Evolutionary conservation across 2,113 vertebrate species (phyloP).

Genomic region (Gallinago jamesoni): DNA sequence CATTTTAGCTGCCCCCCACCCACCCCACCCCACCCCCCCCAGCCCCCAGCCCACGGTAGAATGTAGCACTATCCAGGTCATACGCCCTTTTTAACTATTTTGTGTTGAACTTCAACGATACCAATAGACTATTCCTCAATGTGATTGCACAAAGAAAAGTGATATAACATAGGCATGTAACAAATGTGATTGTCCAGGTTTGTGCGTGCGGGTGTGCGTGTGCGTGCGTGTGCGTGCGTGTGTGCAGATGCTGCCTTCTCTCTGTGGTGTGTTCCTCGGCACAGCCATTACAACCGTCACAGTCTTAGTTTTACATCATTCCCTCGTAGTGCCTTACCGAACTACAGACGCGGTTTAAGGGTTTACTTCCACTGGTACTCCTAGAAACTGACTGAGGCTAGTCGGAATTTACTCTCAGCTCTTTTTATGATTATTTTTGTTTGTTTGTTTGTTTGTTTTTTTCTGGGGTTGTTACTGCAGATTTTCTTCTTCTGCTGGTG

Average conservation of each 20-base stretch:
- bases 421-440: background rate
- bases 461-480: background rate
- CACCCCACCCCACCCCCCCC: background rate
- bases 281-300: slow-evolving; percentile 76
- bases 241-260: slow-evolving; percentile 79
- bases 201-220: background rate
- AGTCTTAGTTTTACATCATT: slow-evolving; percentile 87
- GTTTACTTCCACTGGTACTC: slow-evolving; percentile 85
- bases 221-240: slow-evolving; percentile 34
- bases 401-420: slow-evolving; percentile 68
- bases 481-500: slow-evolving; percentile 45
- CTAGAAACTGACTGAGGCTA: slow-evolving; percentile 79
- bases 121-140: slow-evolving; percentile 89
- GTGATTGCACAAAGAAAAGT: slow-evolving; percentile 91
- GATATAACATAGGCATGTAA: slow-evolving; percentile 90
- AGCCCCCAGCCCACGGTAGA: slow-evolving; percentile 73
- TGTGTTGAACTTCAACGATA: slow-evolving; percentile 81
- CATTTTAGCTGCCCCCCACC: slow-evolving; percentile 76
- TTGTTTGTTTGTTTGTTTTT: background rate
- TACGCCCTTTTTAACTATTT: slow-evolving; percentile 74
- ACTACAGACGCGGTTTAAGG: slow-evolving; percentile 81
- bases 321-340: slow-evolving; percentile 99
- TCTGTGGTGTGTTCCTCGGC: slow-evolving; percentile 80
- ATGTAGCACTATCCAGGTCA: slow-evolving; percentile 86
- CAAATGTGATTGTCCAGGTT: slow-evolving; percentile 85